Evolutionary conservation across 2,888 invertebrate genomes (phyloP).

Genomic region (Balanococcus diminutus): DNA sequence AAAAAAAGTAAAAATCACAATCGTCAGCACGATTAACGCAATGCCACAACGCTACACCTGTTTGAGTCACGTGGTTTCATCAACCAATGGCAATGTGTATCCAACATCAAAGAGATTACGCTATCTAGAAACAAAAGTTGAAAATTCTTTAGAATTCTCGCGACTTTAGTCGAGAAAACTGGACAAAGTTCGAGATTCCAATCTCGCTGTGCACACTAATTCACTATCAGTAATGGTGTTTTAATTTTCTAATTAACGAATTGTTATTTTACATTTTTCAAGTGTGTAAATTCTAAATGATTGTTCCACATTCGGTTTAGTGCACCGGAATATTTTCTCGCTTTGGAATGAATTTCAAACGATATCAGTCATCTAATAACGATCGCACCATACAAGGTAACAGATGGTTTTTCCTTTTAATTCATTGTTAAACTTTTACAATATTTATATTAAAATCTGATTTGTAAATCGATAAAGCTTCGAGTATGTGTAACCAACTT

Average conservation of each 20-base stretch:
- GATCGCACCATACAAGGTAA: conserved; percentile 45
- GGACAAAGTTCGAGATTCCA: neutral
- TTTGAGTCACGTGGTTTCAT: too few relatives aligned
- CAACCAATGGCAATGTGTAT: too few relatives aligned
- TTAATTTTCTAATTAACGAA: neutral
- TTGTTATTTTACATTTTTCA: neutral
- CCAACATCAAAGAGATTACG: too few relatives aligned
- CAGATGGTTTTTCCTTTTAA: neutral
- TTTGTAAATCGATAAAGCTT: neutral
- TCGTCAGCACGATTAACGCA: too few relatives aligned
- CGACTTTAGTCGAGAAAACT: too few relatives aligned
- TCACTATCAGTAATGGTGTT: neutral
- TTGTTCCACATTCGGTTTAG: neutral
- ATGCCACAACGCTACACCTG: too few relatives aligned
- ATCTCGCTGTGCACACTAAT: too few relatives aligned
- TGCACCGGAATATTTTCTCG: neutral
- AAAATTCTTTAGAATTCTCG: too few relatives aligned
- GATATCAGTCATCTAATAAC: conserved; percentile 17
- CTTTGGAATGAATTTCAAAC: conserved; percentile 33
- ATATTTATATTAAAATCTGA: neutral
- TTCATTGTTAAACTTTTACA: neutral
- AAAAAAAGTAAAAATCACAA: too few relatives aligned
- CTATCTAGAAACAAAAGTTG: too few relatives aligned
- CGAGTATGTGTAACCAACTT: neutral
- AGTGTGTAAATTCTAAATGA: neutral